Conservation (phyloP, 2,888 invertebrate species). For the Coenonympha glycerion region DNA sequence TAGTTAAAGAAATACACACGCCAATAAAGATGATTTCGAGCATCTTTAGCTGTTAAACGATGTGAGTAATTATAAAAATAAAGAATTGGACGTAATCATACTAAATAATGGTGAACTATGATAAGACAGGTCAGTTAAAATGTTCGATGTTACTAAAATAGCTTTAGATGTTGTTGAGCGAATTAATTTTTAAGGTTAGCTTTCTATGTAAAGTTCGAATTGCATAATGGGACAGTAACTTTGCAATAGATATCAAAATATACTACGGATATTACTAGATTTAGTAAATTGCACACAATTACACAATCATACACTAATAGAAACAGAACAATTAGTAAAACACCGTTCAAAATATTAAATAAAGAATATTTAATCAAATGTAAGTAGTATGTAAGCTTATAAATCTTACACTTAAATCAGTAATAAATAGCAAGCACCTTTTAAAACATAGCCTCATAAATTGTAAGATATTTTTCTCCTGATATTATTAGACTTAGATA, state of each 20-base stretch:
- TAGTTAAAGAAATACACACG: too few species aligned
- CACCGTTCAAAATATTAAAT: not conserved
- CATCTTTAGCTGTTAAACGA: not conserved
- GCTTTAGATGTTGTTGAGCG: conserved; percentile 41
- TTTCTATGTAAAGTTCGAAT: conserved; percentile 41
- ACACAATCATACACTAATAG: conserved; percentile 15
- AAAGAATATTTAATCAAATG: not conserved
- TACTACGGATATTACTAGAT: conserved; percentile 1
- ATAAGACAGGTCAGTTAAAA: conserved; percentile 3
- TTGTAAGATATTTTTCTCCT: not conserved
- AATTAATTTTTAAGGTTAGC: conserved; percentile 30
- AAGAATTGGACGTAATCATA: not conserved
- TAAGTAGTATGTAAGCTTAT: not conserved
- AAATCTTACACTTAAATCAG: not conserved
- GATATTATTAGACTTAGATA: not conserved
- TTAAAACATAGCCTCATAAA: not conserved
- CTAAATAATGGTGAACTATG: not conserved
- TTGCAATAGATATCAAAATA: conserved; percentile 16
- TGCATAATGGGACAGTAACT: conserved; percentile 52
- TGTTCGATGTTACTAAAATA: conserved; percentile 20
- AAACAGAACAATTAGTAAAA: not conserved
- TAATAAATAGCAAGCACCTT: not conserved
- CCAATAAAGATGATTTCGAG: not conserved
- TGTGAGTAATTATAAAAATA: not conserved
- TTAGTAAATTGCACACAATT: conserved; percentile 24